Conservation (phyloP, 2,888 invertebrate genomes). For the Lepidochrysops patricia region DNA sequence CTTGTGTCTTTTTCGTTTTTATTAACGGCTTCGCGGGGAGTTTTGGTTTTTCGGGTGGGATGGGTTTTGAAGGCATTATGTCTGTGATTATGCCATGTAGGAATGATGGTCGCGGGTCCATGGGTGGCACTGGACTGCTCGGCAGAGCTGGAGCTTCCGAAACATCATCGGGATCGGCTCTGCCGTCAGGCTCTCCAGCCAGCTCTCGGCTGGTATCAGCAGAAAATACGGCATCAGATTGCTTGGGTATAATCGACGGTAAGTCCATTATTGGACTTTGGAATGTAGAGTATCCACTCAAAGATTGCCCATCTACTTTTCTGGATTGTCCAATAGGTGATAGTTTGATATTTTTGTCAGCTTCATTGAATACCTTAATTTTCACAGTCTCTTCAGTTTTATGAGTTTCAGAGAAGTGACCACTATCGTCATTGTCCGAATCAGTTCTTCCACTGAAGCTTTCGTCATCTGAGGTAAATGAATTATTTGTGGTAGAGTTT, state of each 20-base stretch:
- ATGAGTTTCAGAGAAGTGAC: constrained; percentile 63
- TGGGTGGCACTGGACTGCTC: constrained; percentile 77
- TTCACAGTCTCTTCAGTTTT: constrained; percentile 69
- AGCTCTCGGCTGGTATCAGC: constrained; percentile 82
- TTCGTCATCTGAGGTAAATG: constrained; percentile 67
- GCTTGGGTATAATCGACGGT: constrained; percentile 62
- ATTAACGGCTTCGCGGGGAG: constrained; percentile 74
- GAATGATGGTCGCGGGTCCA: constrained; percentile 79
- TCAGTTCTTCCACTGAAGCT: constrained; percentile 71
- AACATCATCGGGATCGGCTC: constrained; percentile 85
- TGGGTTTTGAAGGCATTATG: constrained; percentile 71
- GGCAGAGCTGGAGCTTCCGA: constrained; percentile 81
- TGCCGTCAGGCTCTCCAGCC: constrained; percentile 90
- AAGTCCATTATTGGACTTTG: constrained; percentile 66
- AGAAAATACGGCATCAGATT: constrained; percentile 57
- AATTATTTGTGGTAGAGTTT: constrained; percentile 72
- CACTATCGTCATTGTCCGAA: constrained; percentile 75
- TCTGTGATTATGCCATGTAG: constrained; percentile 78
- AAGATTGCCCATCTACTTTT: constrained; percentile 61
- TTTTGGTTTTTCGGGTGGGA: constrained; percentile 82
- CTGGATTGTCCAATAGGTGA: constrained; percentile 59
- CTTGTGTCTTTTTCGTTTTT: constrained; percentile 67
- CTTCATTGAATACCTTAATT: constrained; percentile 65
- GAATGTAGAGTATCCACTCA: constrained; percentile 63
- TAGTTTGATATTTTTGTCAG: constrained; percentile 59